Conservation (phyloP, 2,113 vertebrate species). For the Leptobrachium ailaonicum region DNA sequence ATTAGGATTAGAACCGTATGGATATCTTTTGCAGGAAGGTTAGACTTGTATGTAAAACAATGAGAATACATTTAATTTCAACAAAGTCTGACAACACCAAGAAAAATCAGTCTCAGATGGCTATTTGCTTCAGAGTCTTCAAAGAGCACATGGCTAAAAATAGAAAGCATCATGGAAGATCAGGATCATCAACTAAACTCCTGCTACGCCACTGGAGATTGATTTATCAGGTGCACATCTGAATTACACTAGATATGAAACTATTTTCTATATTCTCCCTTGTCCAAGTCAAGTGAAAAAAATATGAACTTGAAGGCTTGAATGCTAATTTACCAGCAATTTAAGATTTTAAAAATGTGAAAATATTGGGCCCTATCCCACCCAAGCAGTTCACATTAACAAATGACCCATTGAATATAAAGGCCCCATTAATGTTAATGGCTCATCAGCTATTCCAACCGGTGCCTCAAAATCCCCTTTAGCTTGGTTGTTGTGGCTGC, state of each 20-base stretch:
- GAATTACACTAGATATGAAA: not conserved
- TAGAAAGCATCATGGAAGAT: conserved; percentile 31
- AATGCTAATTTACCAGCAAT: no score
- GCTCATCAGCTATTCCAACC: no score
- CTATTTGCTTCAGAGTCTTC: conserved; percentile 25
- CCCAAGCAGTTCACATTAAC: no score
- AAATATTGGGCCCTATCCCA: no score
- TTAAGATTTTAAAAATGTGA: no score
- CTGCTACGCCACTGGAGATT: conserved; percentile 23
- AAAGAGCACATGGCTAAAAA: conserved; percentile 22
- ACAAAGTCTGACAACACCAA: conserved; percentile 39
- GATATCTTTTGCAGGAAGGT: conserved; percentile 28
- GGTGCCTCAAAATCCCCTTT: no score
- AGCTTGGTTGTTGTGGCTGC: no score
- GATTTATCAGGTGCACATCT: conserved; percentile 26
- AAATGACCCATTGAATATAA: no score
- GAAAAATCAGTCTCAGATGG: conserved; percentile 42
- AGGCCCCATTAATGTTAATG: no score
- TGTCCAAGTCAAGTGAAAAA: no score
- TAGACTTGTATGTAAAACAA: conserved; percentile 43
- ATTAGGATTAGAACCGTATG: conserved; percentile 26
- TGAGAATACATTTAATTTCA: conserved; percentile 24
- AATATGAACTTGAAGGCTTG: no score
- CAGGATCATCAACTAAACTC: conserved; percentile 27
- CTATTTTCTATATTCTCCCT: not conserved